phyloP scores from a whole-genome alignment of 2,888 invertebrate species.

The Taphrorychus bicolor region DNA sequence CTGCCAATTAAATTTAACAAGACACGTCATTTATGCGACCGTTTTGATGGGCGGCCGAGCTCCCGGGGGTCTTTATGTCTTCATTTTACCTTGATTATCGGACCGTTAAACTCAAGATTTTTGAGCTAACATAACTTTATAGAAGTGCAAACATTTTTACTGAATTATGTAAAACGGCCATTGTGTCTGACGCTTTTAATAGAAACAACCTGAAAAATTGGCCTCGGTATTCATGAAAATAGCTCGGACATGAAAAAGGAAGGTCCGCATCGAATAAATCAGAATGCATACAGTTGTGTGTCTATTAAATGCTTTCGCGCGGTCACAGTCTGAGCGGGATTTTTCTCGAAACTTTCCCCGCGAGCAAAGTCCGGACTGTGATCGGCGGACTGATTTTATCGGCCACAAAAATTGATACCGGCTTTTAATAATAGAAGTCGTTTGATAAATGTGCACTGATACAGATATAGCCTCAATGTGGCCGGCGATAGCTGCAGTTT shows the following conservation, averaged over 20 bases:
- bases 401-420: conserved; percentile 18
- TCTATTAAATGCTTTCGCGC: conserved; percentile 28
- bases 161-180: conserved; percentile 7
- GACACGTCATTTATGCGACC: conserved; percentile 35
- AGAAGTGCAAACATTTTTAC: background rate
- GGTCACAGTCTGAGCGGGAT: conserved; percentile 8
- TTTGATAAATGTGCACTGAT: conserved; percentile 26
- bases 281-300: conserved; percentile 36
- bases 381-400: conserved; percentile 17
- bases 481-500: background rate
- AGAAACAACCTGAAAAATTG: conserved; percentile 34
- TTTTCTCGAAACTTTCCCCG: background rate
- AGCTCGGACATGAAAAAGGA: conserved; percentile 42
- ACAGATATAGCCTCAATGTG: conserved; percentile 17
- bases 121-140: background rate
- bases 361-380: conserved; percentile 2
- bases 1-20: conserved; percentile 40
- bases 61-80: conserved; percentile 34
- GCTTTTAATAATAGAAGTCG: conserved; percentile 24
- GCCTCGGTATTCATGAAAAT: conserved; percentile 38
- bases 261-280: conserved; percentile 41
- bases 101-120: background rate
- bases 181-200: conserved; percentile 38
- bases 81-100: conserved; percentile 29
- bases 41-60: conserved; percentile 29